Evolutionary conservation across 2,797 vertebrate genomes (phyloP).

Genomic region (Phoeniculus purpureus): DNA sequence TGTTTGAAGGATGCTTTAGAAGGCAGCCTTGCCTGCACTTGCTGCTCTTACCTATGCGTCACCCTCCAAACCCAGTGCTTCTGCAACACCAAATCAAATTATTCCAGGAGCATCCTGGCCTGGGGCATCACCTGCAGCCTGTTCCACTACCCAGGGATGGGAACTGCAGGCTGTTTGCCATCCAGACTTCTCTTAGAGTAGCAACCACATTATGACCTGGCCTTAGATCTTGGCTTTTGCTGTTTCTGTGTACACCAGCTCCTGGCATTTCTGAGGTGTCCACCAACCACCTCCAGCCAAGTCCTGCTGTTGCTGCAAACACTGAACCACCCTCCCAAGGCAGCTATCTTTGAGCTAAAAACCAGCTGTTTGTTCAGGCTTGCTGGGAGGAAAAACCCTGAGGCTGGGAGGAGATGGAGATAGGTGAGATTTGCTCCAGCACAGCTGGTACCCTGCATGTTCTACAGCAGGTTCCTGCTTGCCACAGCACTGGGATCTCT

Average conservation of each 20-base stretch:
- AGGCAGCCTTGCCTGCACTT: neutral
- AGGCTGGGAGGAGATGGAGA: neutral
- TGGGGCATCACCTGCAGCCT: neutral
- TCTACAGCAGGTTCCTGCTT: accelerated
- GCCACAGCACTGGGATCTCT: accelerated
- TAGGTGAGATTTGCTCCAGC: neutral
- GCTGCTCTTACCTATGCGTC: neutral
- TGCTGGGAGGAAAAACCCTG: neutral
- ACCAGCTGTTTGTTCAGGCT: neutral
- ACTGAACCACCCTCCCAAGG: neutral
- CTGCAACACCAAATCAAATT: neutral
- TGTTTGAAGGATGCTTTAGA: neutral
- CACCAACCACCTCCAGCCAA: neutral
- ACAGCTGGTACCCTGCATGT: neutral
- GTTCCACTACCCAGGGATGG: neutral
- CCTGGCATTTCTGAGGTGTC: neutral
- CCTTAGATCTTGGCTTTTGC: neutral
- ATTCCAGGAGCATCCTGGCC: neutral
- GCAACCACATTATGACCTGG: neutral
- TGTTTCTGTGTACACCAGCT: neutral
- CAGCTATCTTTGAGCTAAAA: neutral
- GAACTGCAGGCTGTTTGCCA: neutral
- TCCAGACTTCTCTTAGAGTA: neutral
- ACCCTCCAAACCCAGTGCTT: neutral
- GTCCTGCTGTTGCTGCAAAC: neutral